These are phyloP conservation scores for Enteromius radiatus DNA, from an alignment of 2,797 vertebrate species.

Conservation along the genomic window DNA sequence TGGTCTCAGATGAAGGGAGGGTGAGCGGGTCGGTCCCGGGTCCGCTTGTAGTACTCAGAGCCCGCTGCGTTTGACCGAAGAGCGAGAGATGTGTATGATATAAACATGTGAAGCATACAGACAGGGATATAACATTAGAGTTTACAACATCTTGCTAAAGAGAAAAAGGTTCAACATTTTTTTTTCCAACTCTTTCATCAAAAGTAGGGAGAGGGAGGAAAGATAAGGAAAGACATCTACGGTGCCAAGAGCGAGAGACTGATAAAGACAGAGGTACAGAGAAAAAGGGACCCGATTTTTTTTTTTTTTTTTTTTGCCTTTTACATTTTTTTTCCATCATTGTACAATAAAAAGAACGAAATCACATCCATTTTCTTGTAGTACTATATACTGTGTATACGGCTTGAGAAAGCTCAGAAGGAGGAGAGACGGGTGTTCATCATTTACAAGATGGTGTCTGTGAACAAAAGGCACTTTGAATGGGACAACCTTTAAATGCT, in stretches of 20 bases:
- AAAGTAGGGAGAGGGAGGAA: constrained; percentile 67
- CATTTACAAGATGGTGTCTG: constrained; percentile 83
- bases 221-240: constrained; percentile 74
- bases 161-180: constrained; percentile 67
- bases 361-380: constrained; percentile 90
- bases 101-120: constrained; percentile 85
- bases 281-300: constrained; percentile 76
- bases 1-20: constrained; percentile 62
- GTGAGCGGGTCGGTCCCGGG: not conserved
- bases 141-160: constrained; percentile 91
- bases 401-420: constrained; percentile 73
- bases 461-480: constrained; percentile 88
- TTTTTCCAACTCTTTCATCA: constrained; percentile 71
- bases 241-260: constrained; percentile 67
- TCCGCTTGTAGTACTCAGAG: not conserved
- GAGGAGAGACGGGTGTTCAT: constrained; percentile 67
- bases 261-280: constrained; percentile 73
- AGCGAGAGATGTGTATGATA: constrained; percentile 74
- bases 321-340: constrained; percentile 72
- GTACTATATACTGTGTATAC: constrained; percentile 80
- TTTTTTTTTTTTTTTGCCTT: constrained; percentile 70
- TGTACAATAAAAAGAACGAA: constrained; percentile 84
- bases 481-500: constrained; percentile 85
- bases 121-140: constrained; percentile 85
- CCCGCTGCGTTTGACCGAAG: constrained; percentile 13